Conservation (phyloP, 2,113 vertebrate species). For the Nesoenas mayeri region DNA sequence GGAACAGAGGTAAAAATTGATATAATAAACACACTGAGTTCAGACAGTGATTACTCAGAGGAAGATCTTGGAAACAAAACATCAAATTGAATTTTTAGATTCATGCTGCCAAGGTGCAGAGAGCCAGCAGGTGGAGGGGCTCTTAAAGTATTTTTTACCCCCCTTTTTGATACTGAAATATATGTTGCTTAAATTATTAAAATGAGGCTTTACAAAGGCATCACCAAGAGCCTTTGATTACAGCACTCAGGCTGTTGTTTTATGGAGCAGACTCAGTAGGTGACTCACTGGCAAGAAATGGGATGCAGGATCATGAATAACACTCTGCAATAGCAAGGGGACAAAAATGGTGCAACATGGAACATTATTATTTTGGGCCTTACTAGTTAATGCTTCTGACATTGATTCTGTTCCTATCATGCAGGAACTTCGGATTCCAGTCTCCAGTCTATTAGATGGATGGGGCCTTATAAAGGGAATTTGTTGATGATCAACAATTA, state of each 20-base stretch:
- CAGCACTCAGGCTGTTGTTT: background rate
- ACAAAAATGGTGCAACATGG: background rate
- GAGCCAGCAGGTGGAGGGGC: background rate
- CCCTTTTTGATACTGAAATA: background rate
- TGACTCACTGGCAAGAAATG: fast-evolving
- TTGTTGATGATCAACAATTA: background rate
- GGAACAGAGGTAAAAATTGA: background rate
- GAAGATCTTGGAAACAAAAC: background rate
- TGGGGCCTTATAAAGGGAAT: background rate
- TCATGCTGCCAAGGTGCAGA: background rate
- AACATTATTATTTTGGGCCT: background rate
- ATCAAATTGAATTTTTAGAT: background rate
- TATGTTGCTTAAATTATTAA: background rate
- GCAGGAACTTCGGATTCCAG: background rate
- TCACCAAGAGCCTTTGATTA: background rate
- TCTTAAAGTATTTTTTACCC: background rate
- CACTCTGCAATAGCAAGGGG: background rate
- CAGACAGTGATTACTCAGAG: background rate
- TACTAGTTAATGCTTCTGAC: background rate
- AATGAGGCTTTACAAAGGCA: background rate
- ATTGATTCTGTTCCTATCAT: fast-evolving
- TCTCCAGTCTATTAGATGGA: background rate
- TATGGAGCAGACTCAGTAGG: background rate
- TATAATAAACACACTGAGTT: background rate
- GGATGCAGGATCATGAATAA: background rate